Conservation (phyloP, 1,140 invertebrate species). For the Calephelis nemesis region DNA sequence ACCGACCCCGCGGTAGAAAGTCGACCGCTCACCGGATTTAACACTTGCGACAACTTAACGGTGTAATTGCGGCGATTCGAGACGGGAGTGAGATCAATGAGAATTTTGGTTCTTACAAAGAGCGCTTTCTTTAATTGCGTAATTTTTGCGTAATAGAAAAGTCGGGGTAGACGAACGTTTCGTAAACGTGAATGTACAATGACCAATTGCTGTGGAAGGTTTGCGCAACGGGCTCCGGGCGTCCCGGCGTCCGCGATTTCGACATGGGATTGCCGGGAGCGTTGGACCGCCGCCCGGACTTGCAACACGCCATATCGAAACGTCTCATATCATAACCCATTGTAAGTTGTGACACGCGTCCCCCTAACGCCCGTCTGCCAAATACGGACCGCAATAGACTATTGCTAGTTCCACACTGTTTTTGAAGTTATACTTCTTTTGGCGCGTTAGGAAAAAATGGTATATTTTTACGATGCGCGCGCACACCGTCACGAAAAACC, state of each 20-base stretch:
- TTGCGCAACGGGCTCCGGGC: conserved; percentile 64
- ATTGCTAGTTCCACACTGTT: conserved; percentile 15
- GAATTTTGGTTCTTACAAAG: conserved; percentile 58
- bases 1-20: conserved; percentile 77
- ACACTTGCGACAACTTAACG: conserved; percentile 68
- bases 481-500: no score
- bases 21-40: conserved; percentile 76
- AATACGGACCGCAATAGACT: conserved; percentile 47
- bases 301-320: conserved; percentile 76
- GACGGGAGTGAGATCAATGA: conserved; percentile 61
- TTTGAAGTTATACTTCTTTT: no score
- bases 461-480: no score
- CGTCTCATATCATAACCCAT: conserved; percentile 75
- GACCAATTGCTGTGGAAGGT: conserved; percentile 46
- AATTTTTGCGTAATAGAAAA: conserved; percentile 60
- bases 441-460: no score
- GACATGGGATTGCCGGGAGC: conserved; percentile 73
- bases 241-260: conserved; percentile 70
- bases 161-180: conserved; percentile 58
- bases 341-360: conserved; percentile 70
- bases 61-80: conserved; percentile 73
- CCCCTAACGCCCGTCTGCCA: conserved; percentile 55
- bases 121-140: conserved; percentile 69
- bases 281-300: conserved; percentile 72
- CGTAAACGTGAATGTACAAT: conserved; percentile 49